phyloP scores from a whole-genome alignment of 2,113 vertebrate genomes.

The Spheniscus mendiculus region DNA sequence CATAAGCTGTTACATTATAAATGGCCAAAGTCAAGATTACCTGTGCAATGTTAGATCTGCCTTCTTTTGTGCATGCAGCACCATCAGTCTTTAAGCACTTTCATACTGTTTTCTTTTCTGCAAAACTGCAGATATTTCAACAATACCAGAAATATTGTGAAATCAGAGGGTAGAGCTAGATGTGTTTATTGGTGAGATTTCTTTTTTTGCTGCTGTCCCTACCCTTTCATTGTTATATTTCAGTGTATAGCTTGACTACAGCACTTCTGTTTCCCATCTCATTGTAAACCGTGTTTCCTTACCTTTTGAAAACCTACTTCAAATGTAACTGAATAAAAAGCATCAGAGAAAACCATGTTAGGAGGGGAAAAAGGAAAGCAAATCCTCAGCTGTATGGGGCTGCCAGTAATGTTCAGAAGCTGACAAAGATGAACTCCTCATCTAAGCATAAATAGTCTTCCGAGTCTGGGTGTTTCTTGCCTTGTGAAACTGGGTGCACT shows the following conservation, averaged over 20 bases:
- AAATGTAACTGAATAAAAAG: slow-evolving; percentile 13
- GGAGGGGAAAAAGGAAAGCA: background rate
- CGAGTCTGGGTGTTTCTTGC: background rate
- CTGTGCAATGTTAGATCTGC: background rate
- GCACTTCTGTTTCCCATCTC: background rate
- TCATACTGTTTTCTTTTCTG: background rate
- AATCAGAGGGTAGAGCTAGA: background rate
- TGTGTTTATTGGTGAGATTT: background rate
- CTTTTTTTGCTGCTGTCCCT: background rate
- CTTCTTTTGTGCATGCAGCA: background rate
- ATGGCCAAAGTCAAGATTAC: background rate
- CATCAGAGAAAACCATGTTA: background rate
- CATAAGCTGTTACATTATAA: background rate
- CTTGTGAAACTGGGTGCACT: background rate
- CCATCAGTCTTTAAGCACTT: background rate
- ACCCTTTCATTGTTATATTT: background rate
- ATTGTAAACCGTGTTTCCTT: background rate
- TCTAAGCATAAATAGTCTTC: background rate
- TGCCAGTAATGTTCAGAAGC: background rate
- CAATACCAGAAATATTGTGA: background rate
- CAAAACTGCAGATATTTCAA: background rate
- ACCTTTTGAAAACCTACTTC: slow-evolving; percentile 19
- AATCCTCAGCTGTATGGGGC: background rate
- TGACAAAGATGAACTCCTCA: background rate
- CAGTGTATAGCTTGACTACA: background rate